Percentiles rank a stretch among this genome's conserved stretches.
Conservation (phyloP, 53 echinoderm and acorn worm genomes). For the Actinopyga echinites region DNA sequence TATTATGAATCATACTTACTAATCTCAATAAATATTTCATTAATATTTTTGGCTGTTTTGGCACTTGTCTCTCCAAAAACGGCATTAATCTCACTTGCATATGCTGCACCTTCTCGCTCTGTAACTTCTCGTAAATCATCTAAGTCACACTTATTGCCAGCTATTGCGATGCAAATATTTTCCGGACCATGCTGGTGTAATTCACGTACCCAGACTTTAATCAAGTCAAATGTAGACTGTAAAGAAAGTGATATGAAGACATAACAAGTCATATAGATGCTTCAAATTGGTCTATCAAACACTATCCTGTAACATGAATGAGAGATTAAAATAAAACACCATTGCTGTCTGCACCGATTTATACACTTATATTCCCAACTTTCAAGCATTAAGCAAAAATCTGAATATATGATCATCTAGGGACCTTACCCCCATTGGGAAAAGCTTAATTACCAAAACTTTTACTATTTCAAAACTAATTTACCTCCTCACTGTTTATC, state of each 20-base stretch:
- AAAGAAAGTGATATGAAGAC: neutral
- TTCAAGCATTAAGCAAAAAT: no score
- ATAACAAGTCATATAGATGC: no score
- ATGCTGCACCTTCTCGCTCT: conserved; percentile 61
- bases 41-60: conserved; percentile 89
- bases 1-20: conserved; percentile 71
- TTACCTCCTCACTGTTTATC: no score
- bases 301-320: no score
- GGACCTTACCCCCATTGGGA: no score
- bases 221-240: conserved; percentile 76
- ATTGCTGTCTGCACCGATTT: no score
- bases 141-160: conserved; percentile 91
- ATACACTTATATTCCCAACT: no score
- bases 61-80: conserved; percentile 95
- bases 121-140: conserved; percentile 80
- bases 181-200: conserved; percentile 84
- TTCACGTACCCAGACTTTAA: conserved; percentile 80
- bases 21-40: conserved; percentile 82
- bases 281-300: no score
- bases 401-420: no score
- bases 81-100: conserved; percentile 88
- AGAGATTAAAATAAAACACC: no score
- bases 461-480: no score
- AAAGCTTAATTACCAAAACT: no score
- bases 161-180: conserved; percentile 88